These are phyloP conservation scores for Orthosia gothica DNA, from an alignment of 2,888 invertebrate species.

Conservation along the genomic window DNA sequence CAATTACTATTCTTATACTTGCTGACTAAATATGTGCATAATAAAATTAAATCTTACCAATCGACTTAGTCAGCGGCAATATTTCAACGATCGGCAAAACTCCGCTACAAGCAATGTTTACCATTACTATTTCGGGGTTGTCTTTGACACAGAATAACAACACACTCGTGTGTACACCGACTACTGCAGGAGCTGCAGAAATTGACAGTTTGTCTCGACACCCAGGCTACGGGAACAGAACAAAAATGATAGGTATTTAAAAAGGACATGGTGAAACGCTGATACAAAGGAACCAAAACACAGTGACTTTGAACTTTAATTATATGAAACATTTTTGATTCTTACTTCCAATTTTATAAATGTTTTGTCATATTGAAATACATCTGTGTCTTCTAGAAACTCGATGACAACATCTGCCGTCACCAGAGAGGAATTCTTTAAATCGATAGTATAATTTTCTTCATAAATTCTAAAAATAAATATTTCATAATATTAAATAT, in stretches of 20 bases:
- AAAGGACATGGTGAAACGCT: not conserved
- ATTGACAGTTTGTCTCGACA: constrained; percentile 81
- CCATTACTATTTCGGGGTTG: constrained; percentile 91
- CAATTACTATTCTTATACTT: not conserved
- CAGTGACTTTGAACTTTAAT: not conserved
- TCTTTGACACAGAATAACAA: constrained; percentile 89
- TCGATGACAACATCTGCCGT: constrained; percentile 87
- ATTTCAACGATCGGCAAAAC: constrained; percentile 89
- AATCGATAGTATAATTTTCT: constrained; percentile 86
- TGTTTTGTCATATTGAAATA: constrained; percentile 87
- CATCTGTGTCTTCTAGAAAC: constrained; percentile 83
- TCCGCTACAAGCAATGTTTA: constrained; percentile 89
- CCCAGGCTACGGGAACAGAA: constrained; percentile 78
- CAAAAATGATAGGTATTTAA: not conserved
- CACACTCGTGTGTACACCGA: constrained; percentile 78
- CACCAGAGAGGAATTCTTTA: constrained; percentile 91
- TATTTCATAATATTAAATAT: too few relatives aligned
- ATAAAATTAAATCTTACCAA: constrained; percentile 75
- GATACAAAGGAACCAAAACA: not conserved
- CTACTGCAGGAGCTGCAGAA: constrained; percentile 84
- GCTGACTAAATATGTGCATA: not conserved
- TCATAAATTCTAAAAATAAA: constrained; percentile 84
- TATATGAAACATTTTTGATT: not conserved
- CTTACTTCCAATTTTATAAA: constrained; percentile 81
- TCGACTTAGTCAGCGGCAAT: constrained; percentile 82